These are phyloP conservation scores for Porites cylindrica DNA, from an alignment of 92 coral and sea anemone species.

Conservation along the genomic window DNA sequence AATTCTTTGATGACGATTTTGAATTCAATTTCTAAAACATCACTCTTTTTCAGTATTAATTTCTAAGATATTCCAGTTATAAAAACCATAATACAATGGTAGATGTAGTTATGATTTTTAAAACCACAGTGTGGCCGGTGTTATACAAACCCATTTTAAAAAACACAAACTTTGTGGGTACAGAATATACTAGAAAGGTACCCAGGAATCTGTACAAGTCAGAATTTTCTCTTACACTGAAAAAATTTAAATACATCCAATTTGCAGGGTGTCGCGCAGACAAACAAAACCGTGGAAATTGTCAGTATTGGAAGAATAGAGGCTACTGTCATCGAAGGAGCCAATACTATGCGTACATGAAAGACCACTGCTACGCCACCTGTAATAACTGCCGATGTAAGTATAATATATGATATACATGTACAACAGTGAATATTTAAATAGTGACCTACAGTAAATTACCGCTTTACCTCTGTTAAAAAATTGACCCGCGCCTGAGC, in stretches of 20 bases:
- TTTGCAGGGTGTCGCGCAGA: neutral
- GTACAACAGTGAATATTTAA: neutral
- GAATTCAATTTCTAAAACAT: too few relatives aligned
- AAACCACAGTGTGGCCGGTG: too few relatives aligned
- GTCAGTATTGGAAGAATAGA: neutral
- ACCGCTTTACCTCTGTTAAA: neutral
- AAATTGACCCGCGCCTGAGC: neutral
- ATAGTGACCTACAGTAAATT: neutral
- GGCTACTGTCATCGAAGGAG: neutral
- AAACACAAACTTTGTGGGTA: too few relatives aligned
- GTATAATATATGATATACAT: neutral
- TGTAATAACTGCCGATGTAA: conserved; percentile 14
- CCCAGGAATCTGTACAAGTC: too few relatives aligned
- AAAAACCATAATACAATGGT: too few relatives aligned
- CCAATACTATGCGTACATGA: neutral
- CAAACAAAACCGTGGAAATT: neutral
- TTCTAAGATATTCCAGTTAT: too few relatives aligned
- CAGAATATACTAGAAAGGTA: too few relatives aligned
- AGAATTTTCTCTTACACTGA: too few relatives aligned
- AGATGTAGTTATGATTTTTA: too few relatives aligned
- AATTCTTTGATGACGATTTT: too few relatives aligned
- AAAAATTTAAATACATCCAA: neutral
- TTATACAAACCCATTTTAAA: too few relatives aligned
- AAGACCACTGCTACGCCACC: conserved; percentile 2
- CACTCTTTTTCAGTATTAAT: too few relatives aligned